A percentile compares a stretch with the other conserved stretches of the same genome.
These are phyloP conservation scores for Carapus acus DNA, from an alignment of 2,797 vertebrate genomes.

Conservation along the genomic window DNA sequence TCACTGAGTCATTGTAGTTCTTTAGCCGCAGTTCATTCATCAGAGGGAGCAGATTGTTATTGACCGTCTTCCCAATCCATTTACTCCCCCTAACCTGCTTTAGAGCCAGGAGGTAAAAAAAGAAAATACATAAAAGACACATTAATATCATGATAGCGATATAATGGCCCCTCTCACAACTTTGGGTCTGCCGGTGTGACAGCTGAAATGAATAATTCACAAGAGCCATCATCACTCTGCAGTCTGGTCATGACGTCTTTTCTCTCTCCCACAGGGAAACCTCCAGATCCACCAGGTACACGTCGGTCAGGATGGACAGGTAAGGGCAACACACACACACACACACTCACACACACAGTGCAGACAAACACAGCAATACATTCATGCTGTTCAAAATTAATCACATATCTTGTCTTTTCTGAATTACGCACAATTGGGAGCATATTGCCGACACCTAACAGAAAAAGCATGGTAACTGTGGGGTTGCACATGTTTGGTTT, in stretches of 20 bases:
- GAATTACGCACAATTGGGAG: not conserved
- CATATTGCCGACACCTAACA: not conserved
- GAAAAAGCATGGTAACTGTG: not conserved
- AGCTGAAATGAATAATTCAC: conserved; percentile 1
- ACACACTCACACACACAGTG: conserved; percentile 1
- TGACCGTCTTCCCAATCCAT: not conserved
- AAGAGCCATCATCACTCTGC: conserved; percentile 8
- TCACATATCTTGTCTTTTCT: not conserved
- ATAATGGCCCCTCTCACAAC: not conserved
- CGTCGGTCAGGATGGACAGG: conserved; percentile 98
- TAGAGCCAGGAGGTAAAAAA: conserved; percentile 1
- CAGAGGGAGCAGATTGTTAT: not conserved
- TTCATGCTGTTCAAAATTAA: not conserved
- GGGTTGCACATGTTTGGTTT: not conserved
- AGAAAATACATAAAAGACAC: no score
- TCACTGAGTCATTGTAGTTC: no score
- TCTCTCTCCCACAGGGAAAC: conserved; percentile 84
- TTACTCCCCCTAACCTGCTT: not conserved
- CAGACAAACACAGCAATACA: not conserved
- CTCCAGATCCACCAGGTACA: conserved; percentile 98
- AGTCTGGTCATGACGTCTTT: conserved; percentile 13
- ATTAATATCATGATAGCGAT: no score
- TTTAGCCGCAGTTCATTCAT: not conserved
- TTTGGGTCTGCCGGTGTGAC: not conserved
- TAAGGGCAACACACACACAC: conserved; percentile 65